phyloP scores from a whole-genome alignment of 2,113 vertebrate species.

The Vombatus ursinus region DNA sequence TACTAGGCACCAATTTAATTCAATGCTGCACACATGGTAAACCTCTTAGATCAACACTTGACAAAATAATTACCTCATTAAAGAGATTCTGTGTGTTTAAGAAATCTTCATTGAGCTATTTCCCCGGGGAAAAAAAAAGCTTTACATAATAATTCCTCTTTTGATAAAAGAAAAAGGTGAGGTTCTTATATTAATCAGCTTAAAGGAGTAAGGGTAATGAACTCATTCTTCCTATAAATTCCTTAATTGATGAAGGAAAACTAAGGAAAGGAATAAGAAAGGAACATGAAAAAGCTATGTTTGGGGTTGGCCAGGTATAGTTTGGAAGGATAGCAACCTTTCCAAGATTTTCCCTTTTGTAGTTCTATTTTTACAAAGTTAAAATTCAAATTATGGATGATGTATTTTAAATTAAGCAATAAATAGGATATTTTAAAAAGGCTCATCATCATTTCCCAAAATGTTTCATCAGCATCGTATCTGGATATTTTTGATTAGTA shows the following conservation, averaged over 20 bases:
- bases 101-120: slow-evolving; percentile 44
- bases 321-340: neutral
- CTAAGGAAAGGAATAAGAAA: neutral
- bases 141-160: slow-evolving; percentile 23
- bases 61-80: slow-evolving; percentile 70
- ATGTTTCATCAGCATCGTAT: neutral
- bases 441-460: neutral
- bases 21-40: slow-evolving; percentile 26
- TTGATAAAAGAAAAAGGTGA: slow-evolving; percentile 14
- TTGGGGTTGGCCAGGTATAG: neutral
- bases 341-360: neutral
- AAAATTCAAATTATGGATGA: neutral
- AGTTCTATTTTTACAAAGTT: neutral
- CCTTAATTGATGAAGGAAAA: neutral
- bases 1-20: slow-evolving; percentile 52
- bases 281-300: neutral
- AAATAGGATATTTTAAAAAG: neutral
- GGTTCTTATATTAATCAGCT: slow-evolving; percentile 9
- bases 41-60: slow-evolving; percentile 67
- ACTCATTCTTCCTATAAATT: neutral
- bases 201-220: neutral
- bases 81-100: slow-evolving; percentile 38
- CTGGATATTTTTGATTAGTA: neutral
- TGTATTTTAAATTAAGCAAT: neutral
- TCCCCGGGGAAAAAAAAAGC: slow-evolving; percentile 48